phyloP scores from a whole-genome alignment of 2,113 vertebrate species.

The Clupea harengus region DNA sequence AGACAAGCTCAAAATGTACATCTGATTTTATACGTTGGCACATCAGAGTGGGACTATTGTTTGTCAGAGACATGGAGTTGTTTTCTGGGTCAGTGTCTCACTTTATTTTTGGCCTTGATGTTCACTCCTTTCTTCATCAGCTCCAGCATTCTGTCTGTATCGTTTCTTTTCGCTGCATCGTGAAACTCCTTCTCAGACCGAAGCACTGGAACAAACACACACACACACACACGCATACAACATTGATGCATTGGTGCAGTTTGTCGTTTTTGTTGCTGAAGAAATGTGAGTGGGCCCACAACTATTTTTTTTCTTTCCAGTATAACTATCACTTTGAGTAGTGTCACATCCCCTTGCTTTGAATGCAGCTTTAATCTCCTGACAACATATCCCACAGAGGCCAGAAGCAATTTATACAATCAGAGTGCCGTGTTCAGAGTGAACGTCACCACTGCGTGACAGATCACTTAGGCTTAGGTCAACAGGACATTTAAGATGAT shows the following conservation, averaged over 20 bases:
- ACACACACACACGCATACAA: background rate
- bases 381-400: too few species aligned
- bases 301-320: background rate
- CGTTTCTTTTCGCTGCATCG: conserved; percentile 74
- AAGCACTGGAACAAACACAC: conserved; percentile 71
- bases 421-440: too few species aligned
- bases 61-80: background rate
- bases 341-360: too few species aligned
- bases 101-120: conserved; percentile 79
- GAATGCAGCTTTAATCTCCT: too few species aligned
- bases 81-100: conserved; percentile 53
- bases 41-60: background rate
- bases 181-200: conserved; percentile 85
- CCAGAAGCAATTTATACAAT: too few species aligned
- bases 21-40: background rate
- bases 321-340: background rate
- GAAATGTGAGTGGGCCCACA: background rate
- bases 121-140: conserved; percentile 80
- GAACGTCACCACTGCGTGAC: too few species aligned
- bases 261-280: background rate
- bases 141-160: conserved; percentile 71
- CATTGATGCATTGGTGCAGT: background rate
- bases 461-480: too few species aligned
- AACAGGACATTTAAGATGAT: too few species aligned
- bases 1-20: background rate